A percentile compares a stretch with the other conserved stretches of the same genome.
Evolutionary conservation across 2,113 vertebrate species (phyloP).

Genomic region (Campylomormyrus tamandua): DNA sequence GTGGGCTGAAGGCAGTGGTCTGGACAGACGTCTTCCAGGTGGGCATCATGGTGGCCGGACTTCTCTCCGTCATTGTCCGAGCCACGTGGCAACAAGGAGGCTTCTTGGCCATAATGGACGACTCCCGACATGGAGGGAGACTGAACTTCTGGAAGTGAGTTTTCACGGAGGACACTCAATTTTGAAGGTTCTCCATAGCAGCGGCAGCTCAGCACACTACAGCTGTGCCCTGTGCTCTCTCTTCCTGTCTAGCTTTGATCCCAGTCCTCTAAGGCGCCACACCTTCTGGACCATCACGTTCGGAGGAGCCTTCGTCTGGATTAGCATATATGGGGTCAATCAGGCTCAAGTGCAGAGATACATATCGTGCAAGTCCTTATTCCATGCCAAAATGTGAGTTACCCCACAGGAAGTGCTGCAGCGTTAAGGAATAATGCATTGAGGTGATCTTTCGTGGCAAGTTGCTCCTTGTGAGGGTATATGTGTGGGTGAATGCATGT

Average conservation of each 20-base stretch:
- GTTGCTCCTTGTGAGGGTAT: background rate
- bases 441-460: background rate
- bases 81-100: constrained; percentile 65
- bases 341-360: constrained; percentile 94
- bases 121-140: constrained; percentile 70
- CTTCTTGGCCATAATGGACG: constrained; percentile 60
- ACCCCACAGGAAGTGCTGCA: background rate
- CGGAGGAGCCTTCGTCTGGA: constrained; percentile 83
- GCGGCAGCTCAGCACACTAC: too few species aligned
- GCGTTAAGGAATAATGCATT: background rate
- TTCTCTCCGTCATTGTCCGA: constrained; percentile 71
- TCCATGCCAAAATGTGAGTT: constrained; percentile 85
- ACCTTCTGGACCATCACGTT: constrained; percentile 87
- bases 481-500: constrained; percentile 1
- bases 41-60: constrained; percentile 78
- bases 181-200: background rate
- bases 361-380: constrained; percentile 81
- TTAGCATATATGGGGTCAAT: constrained; percentile 78
- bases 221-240: background rate
- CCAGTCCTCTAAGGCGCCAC: constrained; percentile 78
- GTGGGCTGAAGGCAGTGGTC: constrained; percentile 83
- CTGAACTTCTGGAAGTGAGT: constrained; percentile 84
- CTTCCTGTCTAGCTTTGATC: constrained; percentile 70
- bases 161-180: background rate
- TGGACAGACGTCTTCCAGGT: constrained; percentile 90